A percentile compares a stretch with the other conserved stretches of the same genome.
Evolutionary conservation across 2,888 invertebrate species (phyloP).

Genomic region (Prosopocoilus inquinatus): DNA sequence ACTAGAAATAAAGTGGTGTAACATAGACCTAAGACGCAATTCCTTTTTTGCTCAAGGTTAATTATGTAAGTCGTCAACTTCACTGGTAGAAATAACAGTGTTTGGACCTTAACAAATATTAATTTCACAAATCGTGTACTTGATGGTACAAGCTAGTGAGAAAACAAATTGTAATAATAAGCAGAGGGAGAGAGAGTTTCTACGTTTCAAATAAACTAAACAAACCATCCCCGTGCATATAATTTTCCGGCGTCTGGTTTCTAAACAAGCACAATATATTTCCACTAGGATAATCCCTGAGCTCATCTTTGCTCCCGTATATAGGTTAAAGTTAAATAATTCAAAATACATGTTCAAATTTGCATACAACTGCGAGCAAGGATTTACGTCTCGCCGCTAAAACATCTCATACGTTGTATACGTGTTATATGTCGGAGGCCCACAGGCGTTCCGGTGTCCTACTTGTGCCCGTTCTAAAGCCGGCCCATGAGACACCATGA

Average conservation of each 20-base stretch:
- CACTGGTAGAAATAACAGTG: no score
- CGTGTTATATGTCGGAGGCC: not conserved
- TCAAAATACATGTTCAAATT: constrained; percentile 44
- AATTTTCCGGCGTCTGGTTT: constrained; percentile 38
- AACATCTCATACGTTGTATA: constrained; percentile 3
- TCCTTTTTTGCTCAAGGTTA: no score
- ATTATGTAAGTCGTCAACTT: no score
- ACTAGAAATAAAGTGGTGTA: no score
- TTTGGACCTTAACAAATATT: no score
- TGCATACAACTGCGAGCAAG: constrained; percentile 37
- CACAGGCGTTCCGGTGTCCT: not conserved
- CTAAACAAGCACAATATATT: constrained; percentile 38
- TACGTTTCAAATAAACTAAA: not conserved
- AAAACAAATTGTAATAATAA: not conserved
- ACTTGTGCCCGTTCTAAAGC: not conserved
- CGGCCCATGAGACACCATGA: not conserved
- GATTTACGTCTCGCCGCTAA: constrained; percentile 15
- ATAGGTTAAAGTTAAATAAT: constrained; percentile 44
- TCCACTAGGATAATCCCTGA: constrained; percentile 39
- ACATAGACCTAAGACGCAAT: no score
- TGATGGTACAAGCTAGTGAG: no score
- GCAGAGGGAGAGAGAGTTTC: not conserved
- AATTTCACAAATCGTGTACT: no score
- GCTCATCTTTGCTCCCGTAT: constrained; percentile 33
- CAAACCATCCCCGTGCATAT: constrained; percentile 30